Evolutionary conservation across 2,888 invertebrate species (phyloP), one percentile per base, ranked within the genome.

Genomic region (Ichneumon xanthorius): DNA sequence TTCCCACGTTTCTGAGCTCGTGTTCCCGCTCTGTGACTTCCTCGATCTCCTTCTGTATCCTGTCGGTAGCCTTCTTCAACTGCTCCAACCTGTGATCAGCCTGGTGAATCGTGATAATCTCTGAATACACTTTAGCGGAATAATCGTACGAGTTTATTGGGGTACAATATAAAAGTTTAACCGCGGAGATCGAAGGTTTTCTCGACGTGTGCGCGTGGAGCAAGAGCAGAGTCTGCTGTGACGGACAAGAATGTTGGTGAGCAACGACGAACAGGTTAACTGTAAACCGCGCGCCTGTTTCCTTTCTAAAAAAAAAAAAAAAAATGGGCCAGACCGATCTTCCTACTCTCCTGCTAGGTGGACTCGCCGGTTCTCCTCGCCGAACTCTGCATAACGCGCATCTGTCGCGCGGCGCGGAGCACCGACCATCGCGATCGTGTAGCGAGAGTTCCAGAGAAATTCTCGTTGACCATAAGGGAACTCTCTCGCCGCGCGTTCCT

Each of bases 21-120:
- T 97, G 95, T 94, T 98, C 98, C 88, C 98, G 95, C 91, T 97
- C 96, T 77, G 97, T 96, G 84, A 97, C 97, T 94, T 97, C 97
- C 91, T 97, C 96, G 90, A 98, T 98, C 95, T 98, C 98, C 92
- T 96, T 96, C 94, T 98, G 98, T 93, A 98, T 98, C 93, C 98
- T 96, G 87, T 94, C 94, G 30, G 95, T 95, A 19, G 95, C 95
- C 86, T 88, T 92, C 91, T 96, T 96, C 91, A 97, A 95, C 87
- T 97, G 97, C 94, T 96, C 96, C 92, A 96, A 95, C 94, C 96
- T 96, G 93, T 95, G 94, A 91, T 95, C 93, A 88, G 94, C 94
- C 95, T 95, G 94, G 70, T 94, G 95, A 91, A 91, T 90, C 92
- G 90, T 71, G 88, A 92, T 92, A 82, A 80, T 53, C 84, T 82